Evolutionary conservation across 2,797 vertebrate species (phyloP).

Genomic region (Lutjanus argentimaculatus): DNA sequence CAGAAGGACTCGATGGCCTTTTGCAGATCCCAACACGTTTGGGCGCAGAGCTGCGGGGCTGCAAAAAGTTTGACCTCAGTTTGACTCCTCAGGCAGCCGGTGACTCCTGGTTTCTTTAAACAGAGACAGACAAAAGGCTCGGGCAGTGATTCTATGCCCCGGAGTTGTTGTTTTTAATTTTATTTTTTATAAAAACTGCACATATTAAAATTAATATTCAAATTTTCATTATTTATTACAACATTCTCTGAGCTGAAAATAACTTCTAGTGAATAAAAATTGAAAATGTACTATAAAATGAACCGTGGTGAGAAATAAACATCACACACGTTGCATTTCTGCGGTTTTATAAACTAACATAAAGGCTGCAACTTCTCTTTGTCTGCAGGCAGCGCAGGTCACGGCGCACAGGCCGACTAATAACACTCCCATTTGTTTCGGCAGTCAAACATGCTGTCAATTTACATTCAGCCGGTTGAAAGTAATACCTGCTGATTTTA

Average conservation of each 20-base stretch:
- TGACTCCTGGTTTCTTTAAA: conserved; percentile 64
- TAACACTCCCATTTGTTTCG: conserved; percentile 48
- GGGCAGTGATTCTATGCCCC: conserved; percentile 8
- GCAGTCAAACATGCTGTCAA: conserved; percentile 67
- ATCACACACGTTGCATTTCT: neutral
- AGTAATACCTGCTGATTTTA: conserved; percentile 80
- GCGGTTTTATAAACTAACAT: neutral
- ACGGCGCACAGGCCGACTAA: conserved; percentile 32
- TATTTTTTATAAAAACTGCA: neutral
- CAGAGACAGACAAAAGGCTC: conserved; percentile 34
- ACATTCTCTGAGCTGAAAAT: neutral
- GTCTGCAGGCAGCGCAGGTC: conserved; percentile 35
- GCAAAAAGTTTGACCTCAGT: conserved; percentile 87
- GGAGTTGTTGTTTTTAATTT: neutral
- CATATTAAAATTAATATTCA: conserved; percentile 5
- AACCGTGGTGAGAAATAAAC: neutral
- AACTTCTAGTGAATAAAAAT: neutral
- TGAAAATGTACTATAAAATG: neutral
- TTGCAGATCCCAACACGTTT: conserved; percentile 80
- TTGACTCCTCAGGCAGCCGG: conserved; percentile 86
- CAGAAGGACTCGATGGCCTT: conserved; percentile 61
- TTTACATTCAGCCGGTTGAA: conserved; percentile 68
- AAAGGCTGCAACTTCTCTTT: conserved; percentile 23
- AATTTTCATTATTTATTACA: conserved; percentile 15
- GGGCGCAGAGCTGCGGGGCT: conserved; percentile 74